Evolutionary conservation across 2,888 invertebrate species (phyloP), one percentile per base, ranked within the genome.

Genomic region (Netelia melanura): DNA sequence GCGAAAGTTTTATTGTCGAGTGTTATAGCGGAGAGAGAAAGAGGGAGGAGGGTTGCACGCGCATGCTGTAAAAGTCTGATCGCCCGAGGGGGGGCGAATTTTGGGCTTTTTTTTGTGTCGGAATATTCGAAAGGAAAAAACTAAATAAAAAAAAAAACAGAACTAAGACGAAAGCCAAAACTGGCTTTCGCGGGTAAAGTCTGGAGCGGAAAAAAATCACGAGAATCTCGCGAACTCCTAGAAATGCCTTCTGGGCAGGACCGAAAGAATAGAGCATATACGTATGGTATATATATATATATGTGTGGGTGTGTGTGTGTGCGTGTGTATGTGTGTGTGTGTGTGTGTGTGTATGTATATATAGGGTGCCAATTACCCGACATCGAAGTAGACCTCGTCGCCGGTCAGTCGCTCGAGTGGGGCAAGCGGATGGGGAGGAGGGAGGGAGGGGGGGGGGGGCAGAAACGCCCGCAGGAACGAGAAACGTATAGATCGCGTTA

Each of bases 191-290:
- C 88, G 88, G 72, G 17, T 10, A 58, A 58, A 21, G 48, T 48
- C 17, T 58, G 21, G 67, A 64, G 11, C 25, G 14, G 65, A 76
- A 62, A 80, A 80, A 72, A 64, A 65, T 71, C 17, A 61, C 78
- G 3, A 48, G 54, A 58, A 62, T 70, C 65, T 67, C 85, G 78
- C 88, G 87, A 89, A 92, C 92, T 93, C 90, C 91, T 92, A 93
- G 92, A 92, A 93, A 91, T 92, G 92, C 93, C 93, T 92, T 81
- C 90, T 91, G 91, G 92, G 78, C 91, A 82, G 65, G 70, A 65
- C 68, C 71, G 89, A 83, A 88, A 89, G 91, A 89, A 90, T 89
- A 88, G 89, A 90, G 86, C 88, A 44, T 71, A 75, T 44, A n/a
- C 9, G n/a, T 58, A 21, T 21, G n/a, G 9, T 58, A 58, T 48